Conservation (phyloP, 2,113 vertebrate species). For the Psophia crepitans region DNA sequence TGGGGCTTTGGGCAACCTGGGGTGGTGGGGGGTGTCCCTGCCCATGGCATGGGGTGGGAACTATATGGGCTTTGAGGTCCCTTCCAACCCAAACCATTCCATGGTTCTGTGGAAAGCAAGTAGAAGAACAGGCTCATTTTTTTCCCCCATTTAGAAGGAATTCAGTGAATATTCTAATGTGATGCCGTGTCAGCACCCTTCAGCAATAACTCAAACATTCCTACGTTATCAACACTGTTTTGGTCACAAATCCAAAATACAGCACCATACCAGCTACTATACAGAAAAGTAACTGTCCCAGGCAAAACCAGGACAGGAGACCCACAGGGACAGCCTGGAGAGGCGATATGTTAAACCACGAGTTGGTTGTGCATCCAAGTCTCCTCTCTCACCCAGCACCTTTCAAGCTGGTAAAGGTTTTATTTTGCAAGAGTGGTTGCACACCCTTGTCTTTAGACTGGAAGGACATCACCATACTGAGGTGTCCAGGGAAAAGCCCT, state of each 20-base stretch:
- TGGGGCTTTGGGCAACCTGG: no score
- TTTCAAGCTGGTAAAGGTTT: not conserved
- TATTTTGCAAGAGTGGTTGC: not conserved
- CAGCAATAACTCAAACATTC: no score
- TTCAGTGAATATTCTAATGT: no score
- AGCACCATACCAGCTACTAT: not conserved
- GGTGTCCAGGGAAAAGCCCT: not conserved
- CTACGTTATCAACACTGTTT: no score
- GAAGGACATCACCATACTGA: not conserved
- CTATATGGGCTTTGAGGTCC: no score
- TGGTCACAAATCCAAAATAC: accelerated
- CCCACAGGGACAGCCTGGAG: not conserved
- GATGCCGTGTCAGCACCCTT: no score
- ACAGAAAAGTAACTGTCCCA: not conserved
- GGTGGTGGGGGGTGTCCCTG: no score
- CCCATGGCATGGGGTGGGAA: no score
- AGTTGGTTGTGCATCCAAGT: not conserved
- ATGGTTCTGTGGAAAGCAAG: no score
- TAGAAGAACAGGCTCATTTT: not conserved
- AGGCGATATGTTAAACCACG: not conserved
- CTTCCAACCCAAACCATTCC: no score
- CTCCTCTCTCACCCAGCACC: not conserved
- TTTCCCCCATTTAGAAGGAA: no score
- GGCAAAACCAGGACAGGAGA: not conserved
- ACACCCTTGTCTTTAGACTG: not conserved